Base-by-base conservation (phyloP, 2,113 vertebrate genomes). In the Mungos mungo region DNA sequence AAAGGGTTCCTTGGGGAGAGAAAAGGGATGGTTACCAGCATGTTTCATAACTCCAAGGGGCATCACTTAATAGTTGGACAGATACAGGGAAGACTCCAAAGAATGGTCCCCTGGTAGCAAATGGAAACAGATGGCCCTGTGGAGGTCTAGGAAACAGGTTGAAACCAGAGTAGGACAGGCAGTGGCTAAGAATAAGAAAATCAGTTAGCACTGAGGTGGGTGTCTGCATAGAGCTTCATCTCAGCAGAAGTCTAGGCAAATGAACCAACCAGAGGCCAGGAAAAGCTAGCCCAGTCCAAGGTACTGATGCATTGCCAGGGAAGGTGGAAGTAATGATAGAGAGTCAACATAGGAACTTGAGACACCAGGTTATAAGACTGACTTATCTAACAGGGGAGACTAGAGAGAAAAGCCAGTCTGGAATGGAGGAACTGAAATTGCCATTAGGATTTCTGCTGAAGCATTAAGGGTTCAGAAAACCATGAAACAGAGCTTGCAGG, bases 161-260 rank as follows among this genome's bases (percentile, higher is more conserved):
- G 88, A 88, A 90, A 88, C 71, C 14, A 85, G 6, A 90, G 7
- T 47, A 90, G 60, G 7, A 45, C 7, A 90, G 31, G 5, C 21
- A 76, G 3, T 88, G 31, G 8, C 33, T 80, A 38, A 54, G 21
- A 47, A 88, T 91, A 95, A 93, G 90, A 68, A 88, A 94, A 93
- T 54, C 25, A 74, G 23, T 68, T 72, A 81, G 29, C 9, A 87
- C 7, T 72, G 19, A 10, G 7, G n/a, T 79, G 47, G 31, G 35
- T 65, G 14, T 35, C 35, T 72, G 50, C 79, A 63, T 54, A 14
- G 25, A 65, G 3, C 54, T 96, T 29, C 57, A 85, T 12, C 16
- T 81, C n/a, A 72, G 25, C 35, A 87, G 19, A 19, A 14, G 7
- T 82, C n/a, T 88, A 66, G 71, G 77, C 33, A 76, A 90, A 94